phyloP scores from a whole-genome alignment of 2,888 invertebrate species.

The Ecdyonurus torrentis region DNA sequence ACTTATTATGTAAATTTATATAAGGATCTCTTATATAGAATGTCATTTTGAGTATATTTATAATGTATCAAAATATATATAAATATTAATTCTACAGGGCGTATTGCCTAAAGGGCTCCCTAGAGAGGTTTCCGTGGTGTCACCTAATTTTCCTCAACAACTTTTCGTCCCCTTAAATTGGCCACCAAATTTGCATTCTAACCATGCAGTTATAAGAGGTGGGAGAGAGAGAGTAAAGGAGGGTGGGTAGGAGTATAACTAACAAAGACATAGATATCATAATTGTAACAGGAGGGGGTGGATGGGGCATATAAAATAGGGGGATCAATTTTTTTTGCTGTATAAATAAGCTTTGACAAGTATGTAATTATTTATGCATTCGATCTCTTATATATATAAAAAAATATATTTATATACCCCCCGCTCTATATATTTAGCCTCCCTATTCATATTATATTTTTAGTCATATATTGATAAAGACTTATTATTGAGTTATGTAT shows the following conservation, averaged over 20 bases:
- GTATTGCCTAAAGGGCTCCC: too few relatives aligned
- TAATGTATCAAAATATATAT: too few relatives aligned
- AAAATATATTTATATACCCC: too few relatives aligned
- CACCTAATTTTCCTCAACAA: neutral
- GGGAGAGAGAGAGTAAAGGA: neutral
- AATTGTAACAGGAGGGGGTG: neutral
- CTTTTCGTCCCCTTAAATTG: neutral
- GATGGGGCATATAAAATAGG: too few relatives aligned
- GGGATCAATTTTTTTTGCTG: neutral
- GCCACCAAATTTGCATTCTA: neutral
- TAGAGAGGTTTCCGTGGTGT: neutral
- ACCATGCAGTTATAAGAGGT: neutral
- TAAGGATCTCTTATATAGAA: too few relatives aligned
- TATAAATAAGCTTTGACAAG: neutral
- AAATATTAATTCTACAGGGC: too few relatives aligned
- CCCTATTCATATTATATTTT: too few relatives aligned
- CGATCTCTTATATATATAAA: neutral
- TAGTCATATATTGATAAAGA: too few relatives aligned
- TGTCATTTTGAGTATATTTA: too few relatives aligned
- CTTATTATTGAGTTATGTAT: too few relatives aligned
- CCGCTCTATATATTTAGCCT: too few relatives aligned
- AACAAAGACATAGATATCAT: neutral
- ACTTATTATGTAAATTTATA: too few relatives aligned
- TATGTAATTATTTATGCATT: neutral
- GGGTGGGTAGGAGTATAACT: neutral